These are phyloP conservation scores for Kryphioiulus occultus DNA, from an alignment of 2,888 invertebrate species.

Conservation along the genomic window DNA sequence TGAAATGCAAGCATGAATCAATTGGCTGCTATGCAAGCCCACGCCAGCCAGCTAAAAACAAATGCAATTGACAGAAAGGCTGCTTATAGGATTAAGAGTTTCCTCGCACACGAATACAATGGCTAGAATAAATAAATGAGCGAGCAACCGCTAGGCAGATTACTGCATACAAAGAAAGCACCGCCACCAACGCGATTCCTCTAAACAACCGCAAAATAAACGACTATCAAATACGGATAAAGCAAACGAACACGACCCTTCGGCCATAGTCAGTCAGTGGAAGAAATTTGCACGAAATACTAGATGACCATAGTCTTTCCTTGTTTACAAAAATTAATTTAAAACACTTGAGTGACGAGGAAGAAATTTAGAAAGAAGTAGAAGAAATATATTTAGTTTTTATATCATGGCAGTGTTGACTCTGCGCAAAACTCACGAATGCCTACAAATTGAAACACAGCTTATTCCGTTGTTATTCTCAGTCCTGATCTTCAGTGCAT, in stretches of 20 bases:
- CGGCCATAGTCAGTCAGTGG: neutral
- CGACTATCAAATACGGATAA: neutral
- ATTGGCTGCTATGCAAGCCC: neutral
- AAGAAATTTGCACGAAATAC: too few relatives aligned
- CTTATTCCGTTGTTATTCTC: too few relatives aligned
- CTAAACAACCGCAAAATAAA: slow-evolving; percentile 22
- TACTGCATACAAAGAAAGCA: neutral
- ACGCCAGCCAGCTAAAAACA: neutral
- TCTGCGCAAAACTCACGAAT: too few relatives aligned
- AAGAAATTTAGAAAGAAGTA: too few relatives aligned
- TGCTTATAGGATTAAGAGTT: slow-evolving; percentile 18
- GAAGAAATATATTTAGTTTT: too few relatives aligned
- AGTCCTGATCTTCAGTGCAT: too few relatives aligned
- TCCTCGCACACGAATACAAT: neutral
- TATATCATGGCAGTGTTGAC: too few relatives aligned
- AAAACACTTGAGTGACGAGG: too few relatives aligned
- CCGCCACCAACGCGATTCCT: neutral
- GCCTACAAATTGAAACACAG: too few relatives aligned
- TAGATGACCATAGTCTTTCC: too few relatives aligned
- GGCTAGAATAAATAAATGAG: slow-evolving; percentile 18
- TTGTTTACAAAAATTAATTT: too few relatives aligned
- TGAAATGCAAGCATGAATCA: neutral
- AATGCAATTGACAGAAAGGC: slow-evolving; percentile 36
- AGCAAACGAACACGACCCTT: neutral
- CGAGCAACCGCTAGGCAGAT: slow-evolving; percentile 20